phyloP scores from a whole-genome alignment of 2,888 invertebrate species.

The Priapulus caudatus region DNA sequence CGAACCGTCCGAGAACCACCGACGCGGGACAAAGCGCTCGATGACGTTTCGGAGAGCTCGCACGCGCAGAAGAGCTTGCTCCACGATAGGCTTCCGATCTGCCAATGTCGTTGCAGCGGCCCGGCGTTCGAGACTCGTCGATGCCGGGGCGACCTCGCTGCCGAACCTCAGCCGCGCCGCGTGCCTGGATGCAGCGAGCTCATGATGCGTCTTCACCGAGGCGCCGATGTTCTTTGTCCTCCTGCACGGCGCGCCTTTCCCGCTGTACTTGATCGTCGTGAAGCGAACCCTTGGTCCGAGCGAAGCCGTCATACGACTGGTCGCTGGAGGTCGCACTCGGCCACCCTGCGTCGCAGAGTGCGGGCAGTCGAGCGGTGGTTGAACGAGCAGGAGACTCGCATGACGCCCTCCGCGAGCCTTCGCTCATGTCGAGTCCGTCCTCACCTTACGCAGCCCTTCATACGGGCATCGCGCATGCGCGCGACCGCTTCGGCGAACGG shows the following conservation, averaged over 20 bases:
- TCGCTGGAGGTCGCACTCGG: slow-evolving; percentile 57
- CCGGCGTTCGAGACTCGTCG: slow-evolving; percentile 59
- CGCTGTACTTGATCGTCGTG: slow-evolving; percentile 75
- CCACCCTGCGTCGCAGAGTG: slow-evolving; percentile 52
- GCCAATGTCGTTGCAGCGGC: slow-evolving; percentile 86
- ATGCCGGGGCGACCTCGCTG: slow-evolving; percentile 90
- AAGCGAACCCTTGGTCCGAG: slow-evolving; percentile 72
- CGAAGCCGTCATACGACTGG: slow-evolving; percentile 89
- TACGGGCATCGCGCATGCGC: slow-evolving; percentile 99
- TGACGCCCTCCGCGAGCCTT: slow-evolving; percentile 65
- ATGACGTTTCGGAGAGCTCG: too few relatives aligned
- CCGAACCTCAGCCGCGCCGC: slow-evolving; percentile 88
- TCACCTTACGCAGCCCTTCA: slow-evolving; percentile 98
- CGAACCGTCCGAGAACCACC: too few relatives aligned
- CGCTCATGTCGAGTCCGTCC: slow-evolving; percentile 91
- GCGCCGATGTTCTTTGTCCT: slow-evolving; percentile 98
- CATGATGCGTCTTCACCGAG: slow-evolving; percentile 94
- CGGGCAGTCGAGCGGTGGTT: slow-evolving; percentile 98
- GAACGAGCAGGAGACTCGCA: slow-evolving; percentile 96
- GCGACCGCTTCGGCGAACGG: slow-evolving; percentile 57
- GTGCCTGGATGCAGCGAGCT: slow-evolving; percentile 99
- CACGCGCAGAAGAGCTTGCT: background rate
- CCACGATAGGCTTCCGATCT: slow-evolving; percentile 39
- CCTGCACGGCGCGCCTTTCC: slow-evolving; percentile 95
- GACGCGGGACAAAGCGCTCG: too few relatives aligned